Percentiles rank a stretch among this genome's conserved stretches.
Evolutionary conservation across 2,113 vertebrate species (phyloP).

Genomic region (Vulpes vulpes): DNA sequence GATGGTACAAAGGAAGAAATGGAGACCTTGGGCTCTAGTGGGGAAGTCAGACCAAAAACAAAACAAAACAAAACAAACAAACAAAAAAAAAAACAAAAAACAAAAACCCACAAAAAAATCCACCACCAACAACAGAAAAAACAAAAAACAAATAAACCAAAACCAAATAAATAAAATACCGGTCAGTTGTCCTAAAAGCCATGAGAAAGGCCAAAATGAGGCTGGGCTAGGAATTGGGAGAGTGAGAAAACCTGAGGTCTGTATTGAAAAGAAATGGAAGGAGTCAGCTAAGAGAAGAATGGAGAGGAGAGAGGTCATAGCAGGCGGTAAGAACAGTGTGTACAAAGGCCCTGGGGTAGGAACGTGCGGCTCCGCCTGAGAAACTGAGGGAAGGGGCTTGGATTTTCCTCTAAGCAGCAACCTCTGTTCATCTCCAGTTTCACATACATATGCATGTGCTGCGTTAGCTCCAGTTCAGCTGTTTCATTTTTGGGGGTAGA

Average conservation of each 20-base stretch:
- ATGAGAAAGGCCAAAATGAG: neutral
- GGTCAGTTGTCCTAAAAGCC: neutral
- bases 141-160: neutral
- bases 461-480: neutral
- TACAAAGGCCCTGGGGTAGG: conserved; percentile 44
- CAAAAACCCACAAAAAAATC: too few species aligned
- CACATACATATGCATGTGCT: neutral
- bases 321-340: neutral
- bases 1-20: neutral
- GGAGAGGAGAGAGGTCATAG: too few species aligned
- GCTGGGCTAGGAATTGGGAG: neutral
- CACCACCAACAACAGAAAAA: too few species aligned
- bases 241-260: neutral
- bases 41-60: neutral
- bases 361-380: neutral
- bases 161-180: neutral
- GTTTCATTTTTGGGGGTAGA: conserved; percentile 61
- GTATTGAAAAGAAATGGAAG: neutral
- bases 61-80: neutral
- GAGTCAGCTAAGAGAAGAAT: neutral
- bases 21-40: neutral
- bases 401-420: neutral
- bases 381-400: neutral
- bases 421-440: neutral
- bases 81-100: neutral